Percentiles rank a stretch among this genome's conserved stretches.
These are phyloP conservation scores for Oxyteleia sp. DNA, from an alignment of 2,888 invertebrate genomes.

Conservation along the genomic window DNA sequence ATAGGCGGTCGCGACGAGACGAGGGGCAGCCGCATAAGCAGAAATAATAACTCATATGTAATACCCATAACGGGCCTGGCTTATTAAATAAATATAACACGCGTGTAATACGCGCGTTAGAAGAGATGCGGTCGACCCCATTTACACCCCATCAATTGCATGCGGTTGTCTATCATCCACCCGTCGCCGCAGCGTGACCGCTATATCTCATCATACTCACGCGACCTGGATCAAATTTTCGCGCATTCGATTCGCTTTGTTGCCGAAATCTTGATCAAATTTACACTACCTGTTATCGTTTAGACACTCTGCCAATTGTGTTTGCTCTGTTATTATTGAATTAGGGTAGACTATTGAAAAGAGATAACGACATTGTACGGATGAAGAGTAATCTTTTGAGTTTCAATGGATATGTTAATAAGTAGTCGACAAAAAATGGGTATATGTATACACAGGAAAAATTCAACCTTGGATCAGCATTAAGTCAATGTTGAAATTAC, in stretches of 20 bases:
- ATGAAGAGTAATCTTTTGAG: too few species aligned
- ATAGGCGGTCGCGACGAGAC: conserved; percentile 69
- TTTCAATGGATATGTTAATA: too few species aligned
- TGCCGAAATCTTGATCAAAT: conserved; percentile 38
- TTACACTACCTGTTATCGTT: conserved; percentile 13
- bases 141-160: conserved; percentile 86
- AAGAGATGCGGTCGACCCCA: conserved; percentile 84
- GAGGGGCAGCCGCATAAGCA: conserved; percentile 81
- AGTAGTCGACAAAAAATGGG: too few species aligned
- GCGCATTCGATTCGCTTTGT: conserved; percentile 40
- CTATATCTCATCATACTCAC: conserved; percentile 37
- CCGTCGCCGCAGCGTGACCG: conserved; percentile 75
- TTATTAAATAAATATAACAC: conserved; percentile 87
- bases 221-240: conserved; percentile 48
- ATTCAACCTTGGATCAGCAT: too few species aligned
- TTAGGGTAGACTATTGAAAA: not conserved
- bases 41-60: conserved; percentile 86
- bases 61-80: conserved; percentile 78
- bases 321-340: not conserved
- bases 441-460: too few species aligned
- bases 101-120: conserved; percentile 83
- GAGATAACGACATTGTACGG: too few species aligned
- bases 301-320: not conserved
- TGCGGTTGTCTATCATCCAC: conserved; percentile 83
- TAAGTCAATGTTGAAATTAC: too few species aligned